Evolutionary conservation across 2,113 vertebrate genomes (phyloP), one percentile per base, ranked within the genome.

Genomic region (Vidua macroura): DNA sequence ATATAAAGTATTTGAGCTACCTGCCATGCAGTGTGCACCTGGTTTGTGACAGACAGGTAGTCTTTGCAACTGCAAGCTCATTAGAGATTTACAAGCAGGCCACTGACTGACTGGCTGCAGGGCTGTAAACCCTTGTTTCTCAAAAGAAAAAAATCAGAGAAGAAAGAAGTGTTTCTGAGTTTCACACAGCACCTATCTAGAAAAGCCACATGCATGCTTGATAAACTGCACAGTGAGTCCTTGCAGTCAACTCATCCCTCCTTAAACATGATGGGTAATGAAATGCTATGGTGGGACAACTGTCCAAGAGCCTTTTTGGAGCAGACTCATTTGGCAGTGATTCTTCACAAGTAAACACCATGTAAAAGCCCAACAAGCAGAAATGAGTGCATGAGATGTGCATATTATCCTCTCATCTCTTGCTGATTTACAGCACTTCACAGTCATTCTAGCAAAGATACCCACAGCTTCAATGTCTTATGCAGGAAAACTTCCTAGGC

Each of bases 261-360:
- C 96, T 96, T 95, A 97, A 97, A 96, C 73, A 13, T 68, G 53
- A 73, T 74, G 84, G 81, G 74, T 93, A 96, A 97, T 97, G 92
- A 97, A 97, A 97, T 81, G 63, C 53, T 68, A 44, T 79, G 83
- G 83, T 94, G 93, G 81, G 70, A 95, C 90, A 95, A 90, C 72
- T 91, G 83, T 80, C 69, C 78, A 92, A 97, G 81, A 79, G 86
- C 90, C 85, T 16, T 15, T 93, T 67, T 82, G 68, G 85, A 89
- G 78, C 94, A 92, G 96, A 90, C 49, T 90, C 92, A 92, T 96
- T 96, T 96, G 90, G 90, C 59, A 55, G 68, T 77, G 83, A 90
- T 95, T 94, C 89, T 96, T 94, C 15, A 4, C 77, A 76, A 95
- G 55, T 74, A 89, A 87, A 86, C 80, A 72, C 82, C 11, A 3